Conservation (phyloP, 2,797 vertebrate species). For the Anguilla anguilla region DNA sequence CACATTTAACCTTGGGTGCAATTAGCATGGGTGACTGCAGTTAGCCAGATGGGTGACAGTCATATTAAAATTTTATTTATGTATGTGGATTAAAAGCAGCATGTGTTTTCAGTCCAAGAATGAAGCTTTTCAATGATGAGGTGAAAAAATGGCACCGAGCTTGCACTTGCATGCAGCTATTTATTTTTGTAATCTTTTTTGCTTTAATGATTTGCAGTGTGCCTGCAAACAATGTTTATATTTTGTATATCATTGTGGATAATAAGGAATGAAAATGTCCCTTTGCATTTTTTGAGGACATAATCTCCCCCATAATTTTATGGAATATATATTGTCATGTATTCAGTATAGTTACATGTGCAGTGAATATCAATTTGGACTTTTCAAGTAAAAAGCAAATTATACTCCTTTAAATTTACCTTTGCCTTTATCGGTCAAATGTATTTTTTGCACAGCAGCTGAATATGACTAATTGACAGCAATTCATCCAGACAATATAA, state of each 20-base stretch:
- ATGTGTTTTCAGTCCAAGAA: neutral
- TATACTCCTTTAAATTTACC: neutral
- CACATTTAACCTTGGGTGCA: slow-evolving; percentile 24
- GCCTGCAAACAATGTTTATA: neutral
- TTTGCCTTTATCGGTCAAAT: neutral
- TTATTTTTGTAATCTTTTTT: neutral
- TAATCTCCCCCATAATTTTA: neutral
- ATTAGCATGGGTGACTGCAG: slow-evolving; percentile 27
- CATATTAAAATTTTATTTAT: slow-evolving; percentile 24
- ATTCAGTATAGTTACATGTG: neutral
- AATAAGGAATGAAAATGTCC: slow-evolving; percentile 2
- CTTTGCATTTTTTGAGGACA: neutral
- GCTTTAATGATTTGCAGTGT: neutral
- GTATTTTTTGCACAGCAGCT: neutral
- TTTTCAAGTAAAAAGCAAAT: neutral
- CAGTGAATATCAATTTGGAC: neutral
- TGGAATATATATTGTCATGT: neutral
- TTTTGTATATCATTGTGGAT: slow-evolving; percentile 1
- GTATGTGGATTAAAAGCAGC: slow-evolving; percentile 15
- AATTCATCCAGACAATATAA: neutral
- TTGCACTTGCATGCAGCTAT: neutral
- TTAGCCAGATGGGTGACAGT: slow-evolving; percentile 29
- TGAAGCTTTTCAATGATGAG: slow-evolving; percentile 2
- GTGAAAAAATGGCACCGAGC: neutral
- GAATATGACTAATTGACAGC: neutral